Percentiles rank a stretch among this genome's conserved stretches.
phyloP scores from a whole-genome alignment of 1,140 invertebrate genomes.

The Tribolium madens region DNA sequence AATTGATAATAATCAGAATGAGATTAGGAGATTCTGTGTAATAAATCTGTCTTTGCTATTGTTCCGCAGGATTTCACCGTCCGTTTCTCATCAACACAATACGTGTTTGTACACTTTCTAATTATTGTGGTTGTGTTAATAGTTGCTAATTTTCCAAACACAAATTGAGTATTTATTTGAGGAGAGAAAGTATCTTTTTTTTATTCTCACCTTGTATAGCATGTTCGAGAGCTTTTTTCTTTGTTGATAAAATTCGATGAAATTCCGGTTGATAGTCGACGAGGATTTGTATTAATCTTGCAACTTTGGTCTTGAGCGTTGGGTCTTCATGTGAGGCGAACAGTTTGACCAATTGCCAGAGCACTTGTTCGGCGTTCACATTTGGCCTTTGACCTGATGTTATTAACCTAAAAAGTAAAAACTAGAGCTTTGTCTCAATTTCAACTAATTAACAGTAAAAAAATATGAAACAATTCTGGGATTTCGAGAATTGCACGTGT shows the following conservation, averaged over 20 bases:
- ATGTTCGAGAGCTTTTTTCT: conserved; percentile 80
- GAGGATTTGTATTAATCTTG: conserved; percentile 68
- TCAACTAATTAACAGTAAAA: conserved; percentile 1
- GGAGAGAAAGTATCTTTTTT: conserved; percentile 8
- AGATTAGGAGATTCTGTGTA: too few species aligned
- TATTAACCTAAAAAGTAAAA: conserved; percentile 66
- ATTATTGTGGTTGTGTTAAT: conserved; percentile 21
- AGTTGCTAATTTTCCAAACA: conserved; percentile 7
- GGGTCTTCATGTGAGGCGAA: conserved; percentile 78
- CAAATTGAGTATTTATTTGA: background rate
- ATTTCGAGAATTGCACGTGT: background rate
- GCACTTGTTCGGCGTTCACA: conserved; percentile 79
- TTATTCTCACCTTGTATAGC: conserved; percentile 77
- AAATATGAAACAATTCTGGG: conserved; percentile 11
- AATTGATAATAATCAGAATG: too few species aligned
- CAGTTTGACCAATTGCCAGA: conserved; percentile 84
- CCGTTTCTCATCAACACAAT: conserved; percentile 15
- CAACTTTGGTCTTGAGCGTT: conserved; percentile 71
- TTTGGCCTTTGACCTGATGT: conserved; percentile 72
- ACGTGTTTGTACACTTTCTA: conserved; percentile 21
- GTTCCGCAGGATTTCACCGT: background rate
- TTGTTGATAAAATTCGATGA: conserved; percentile 71
- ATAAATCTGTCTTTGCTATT: background rate
- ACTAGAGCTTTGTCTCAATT: background rate
- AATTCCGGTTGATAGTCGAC: conserved; percentile 71